These are phyloP conservation scores for Stenchaetothrips biformis DNA, from an alignment of 2,888 invertebrate genomes.

Conservation along the genomic window DNA sequence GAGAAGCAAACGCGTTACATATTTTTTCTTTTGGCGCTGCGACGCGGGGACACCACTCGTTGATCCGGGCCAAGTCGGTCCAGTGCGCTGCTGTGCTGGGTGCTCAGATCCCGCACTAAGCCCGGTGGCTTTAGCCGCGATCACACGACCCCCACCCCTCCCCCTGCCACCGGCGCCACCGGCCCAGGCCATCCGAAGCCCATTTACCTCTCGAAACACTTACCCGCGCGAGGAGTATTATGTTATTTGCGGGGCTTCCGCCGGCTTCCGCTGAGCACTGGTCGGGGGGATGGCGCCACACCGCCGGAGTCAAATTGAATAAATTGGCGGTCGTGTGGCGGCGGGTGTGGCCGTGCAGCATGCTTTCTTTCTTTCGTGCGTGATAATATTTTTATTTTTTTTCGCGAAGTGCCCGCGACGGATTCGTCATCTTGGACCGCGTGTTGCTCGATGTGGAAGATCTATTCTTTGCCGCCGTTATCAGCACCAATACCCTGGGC, in stretches of 20 bases:
- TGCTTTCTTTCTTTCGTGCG: too few species aligned
- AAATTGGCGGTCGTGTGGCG: too few species aligned
- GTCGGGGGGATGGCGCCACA: too few species aligned
- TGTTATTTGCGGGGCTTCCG: background rate
- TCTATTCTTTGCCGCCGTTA: background rate
- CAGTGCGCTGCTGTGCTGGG: background rate
- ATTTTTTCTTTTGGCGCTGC: background rate
- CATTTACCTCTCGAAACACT: conserved; percentile 15
- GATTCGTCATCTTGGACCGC: too few species aligned
- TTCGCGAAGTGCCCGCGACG: too few species aligned
- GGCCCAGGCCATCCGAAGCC: conserved; percentile 17
- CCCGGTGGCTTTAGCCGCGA: background rate
- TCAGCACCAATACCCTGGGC: background rate
- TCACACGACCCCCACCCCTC: too few species aligned
- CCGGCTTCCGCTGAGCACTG: too few species aligned
- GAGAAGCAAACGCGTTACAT: too few species aligned
- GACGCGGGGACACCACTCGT: background rate
- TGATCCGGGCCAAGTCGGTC: background rate
- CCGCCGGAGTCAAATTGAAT: too few species aligned
- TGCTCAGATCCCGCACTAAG: conserved; percentile 1
- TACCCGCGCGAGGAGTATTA: background rate
- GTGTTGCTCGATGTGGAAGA: too few species aligned
- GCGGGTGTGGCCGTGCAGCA: too few species aligned
- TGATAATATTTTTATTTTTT: too few species aligned
- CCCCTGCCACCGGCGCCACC: background rate